phyloP scores from a whole-genome alignment of 53 echinoderm and acorn worm genomes.

The Henricia sp. region DNA sequence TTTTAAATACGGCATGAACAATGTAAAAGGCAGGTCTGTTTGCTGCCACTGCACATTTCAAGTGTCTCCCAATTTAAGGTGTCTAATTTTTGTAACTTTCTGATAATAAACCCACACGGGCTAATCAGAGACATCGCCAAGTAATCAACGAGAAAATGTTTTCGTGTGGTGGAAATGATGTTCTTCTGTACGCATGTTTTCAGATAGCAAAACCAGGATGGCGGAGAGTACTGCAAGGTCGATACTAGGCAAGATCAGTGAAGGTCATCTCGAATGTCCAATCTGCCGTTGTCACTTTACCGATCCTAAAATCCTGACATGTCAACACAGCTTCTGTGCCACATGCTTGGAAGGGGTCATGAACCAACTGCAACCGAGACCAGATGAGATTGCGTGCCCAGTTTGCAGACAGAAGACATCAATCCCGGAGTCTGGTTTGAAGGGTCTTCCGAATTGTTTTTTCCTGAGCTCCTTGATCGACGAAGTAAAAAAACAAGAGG shows the following conservation, averaged over 20 bases:
- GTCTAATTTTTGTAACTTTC: too few relatives aligned
- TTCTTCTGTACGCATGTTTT: too few relatives aligned
- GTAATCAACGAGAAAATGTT: too few relatives aligned
- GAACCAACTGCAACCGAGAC: neutral
- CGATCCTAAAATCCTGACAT: constrained; percentile 2
- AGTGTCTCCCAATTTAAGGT: too few relatives aligned
- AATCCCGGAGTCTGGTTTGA: constrained; percentile 10
- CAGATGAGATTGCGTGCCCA: neutral
- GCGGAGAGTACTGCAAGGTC: neutral
- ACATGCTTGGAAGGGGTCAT: constrained; percentile 2
- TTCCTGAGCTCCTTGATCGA: constrained; percentile 35
- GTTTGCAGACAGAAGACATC: neutral
- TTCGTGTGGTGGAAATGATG: too few relatives aligned
- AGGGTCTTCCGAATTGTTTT: constrained; percentile 13
- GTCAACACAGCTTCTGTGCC: constrained; percentile 13
- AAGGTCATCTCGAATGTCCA: neutral
- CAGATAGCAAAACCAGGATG: too few relatives aligned
- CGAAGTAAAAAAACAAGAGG: constrained; percentile 18
- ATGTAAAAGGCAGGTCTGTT: too few relatives aligned
- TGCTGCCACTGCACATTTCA: too few relatives aligned
- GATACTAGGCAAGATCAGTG: neutral
- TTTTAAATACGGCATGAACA: too few relatives aligned
- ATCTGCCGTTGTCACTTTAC: too few relatives aligned
- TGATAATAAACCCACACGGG: too few relatives aligned
- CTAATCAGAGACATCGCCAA: too few relatives aligned